Evolutionary conservation across 2,113 vertebrate genomes (phyloP), one percentile per base, ranked within the genome.

Genomic region (Paramisgurnus dabryanus): DNA sequence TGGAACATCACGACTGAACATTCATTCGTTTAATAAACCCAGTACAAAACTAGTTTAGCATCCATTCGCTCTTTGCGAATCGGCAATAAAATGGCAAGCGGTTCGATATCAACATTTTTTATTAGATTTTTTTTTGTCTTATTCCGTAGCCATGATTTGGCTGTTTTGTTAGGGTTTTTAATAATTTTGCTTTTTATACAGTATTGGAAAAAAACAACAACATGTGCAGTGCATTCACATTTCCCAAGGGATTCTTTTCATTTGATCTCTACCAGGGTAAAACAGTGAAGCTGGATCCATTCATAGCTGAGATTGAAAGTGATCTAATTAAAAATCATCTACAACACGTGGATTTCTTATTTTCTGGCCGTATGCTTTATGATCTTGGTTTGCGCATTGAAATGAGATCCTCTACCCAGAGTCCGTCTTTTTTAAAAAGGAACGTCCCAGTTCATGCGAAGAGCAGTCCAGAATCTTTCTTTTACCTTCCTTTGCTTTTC

Each of bases 381-480:
- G 71, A 73, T 64, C 58, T 67, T 61, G 61, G 41, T 73, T 76
- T 71, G 69, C 66, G 34, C 83, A 81, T 81, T 79, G 83, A 82
- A 40, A 81, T 86, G 76, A 82, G 88, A 79, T 86, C 84, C 79
- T 80, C 81, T 88, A 91, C 88, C 90, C 89, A 86, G 85, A 86
- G 83, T 82, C 87, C 89, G 85, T 89, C 83, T 94, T 69, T 80
- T 15, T 41, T 95, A 94, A 95, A 95, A 96, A 97, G 91, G 85
- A 96, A 95, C 94, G 92, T 95, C 95, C 91, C 94, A 96, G 95
- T 98, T 94, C 95, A 97, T 96, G 95, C 94, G 93, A 93, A 95
- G 89, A 93, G 86, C 94, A 96, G 94, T 95, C 93, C 96, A 89
- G 86, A 71, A 76, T 64, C 15, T 39, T 67, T 58, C 39, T 77